phyloP scores from a whole-genome alignment of 2,797 vertebrate genomes.

The Loris lydekkerianus region DNA sequence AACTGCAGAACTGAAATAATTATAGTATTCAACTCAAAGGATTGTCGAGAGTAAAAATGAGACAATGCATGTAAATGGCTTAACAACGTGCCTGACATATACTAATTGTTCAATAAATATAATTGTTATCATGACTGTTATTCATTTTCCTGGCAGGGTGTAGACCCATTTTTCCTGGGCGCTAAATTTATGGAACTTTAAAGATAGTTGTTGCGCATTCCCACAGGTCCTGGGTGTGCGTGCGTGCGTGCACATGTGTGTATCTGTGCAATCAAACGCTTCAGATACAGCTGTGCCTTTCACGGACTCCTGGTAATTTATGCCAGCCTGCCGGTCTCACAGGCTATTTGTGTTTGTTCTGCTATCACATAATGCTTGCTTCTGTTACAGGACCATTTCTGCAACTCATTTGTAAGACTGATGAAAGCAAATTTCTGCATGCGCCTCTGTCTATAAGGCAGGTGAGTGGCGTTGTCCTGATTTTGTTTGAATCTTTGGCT shows the following conservation, averaged over 20 bases:
- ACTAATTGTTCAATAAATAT: conserved; percentile 21
- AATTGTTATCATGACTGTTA: not conserved
- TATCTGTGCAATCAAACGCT: not conserved
- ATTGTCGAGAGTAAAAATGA: not conserved
- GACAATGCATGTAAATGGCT: not conserved
- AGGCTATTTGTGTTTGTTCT: conserved; percentile 16
- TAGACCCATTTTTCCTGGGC: not conserved
- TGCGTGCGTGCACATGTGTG: not conserved
- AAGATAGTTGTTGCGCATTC: not conserved
- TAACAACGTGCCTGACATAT: not conserved
- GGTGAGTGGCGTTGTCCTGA: accelerated
- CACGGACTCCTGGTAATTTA: not conserved
- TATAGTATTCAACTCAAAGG: not conserved
- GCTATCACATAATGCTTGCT: not conserved
- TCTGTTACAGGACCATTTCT: not conserved
- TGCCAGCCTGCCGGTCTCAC: not conserved
- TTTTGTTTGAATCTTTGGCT: not conserved
- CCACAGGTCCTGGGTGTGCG: not conserved
- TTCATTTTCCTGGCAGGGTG: not conserved
- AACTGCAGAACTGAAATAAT: not conserved
- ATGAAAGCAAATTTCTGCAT: not conserved
- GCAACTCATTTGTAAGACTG: not conserved
- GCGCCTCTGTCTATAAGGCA: not conserved
- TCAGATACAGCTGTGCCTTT: conserved; percentile 21
- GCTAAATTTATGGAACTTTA: not conserved